Percentiles rank a stretch among this genome's conserved stretches.
phyloP scores from a whole-genome alignment of 2,797 vertebrate genomes.

The Valencia hispanica region DNA sequence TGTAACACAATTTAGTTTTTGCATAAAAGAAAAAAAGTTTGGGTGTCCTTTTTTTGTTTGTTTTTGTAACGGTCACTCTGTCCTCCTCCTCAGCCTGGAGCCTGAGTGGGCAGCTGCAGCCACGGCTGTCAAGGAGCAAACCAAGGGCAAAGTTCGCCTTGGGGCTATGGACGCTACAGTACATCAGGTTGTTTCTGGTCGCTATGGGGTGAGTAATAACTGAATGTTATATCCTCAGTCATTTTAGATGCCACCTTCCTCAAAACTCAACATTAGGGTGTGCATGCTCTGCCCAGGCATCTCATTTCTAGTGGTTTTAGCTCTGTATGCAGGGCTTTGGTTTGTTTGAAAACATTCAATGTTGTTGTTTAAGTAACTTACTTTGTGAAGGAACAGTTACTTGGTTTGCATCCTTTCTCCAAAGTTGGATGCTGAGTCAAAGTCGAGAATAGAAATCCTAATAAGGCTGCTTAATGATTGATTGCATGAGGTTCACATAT shows the following conservation, averaged over 20 bases:
- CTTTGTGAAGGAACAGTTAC: not conserved
- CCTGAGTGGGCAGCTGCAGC: conserved; percentile 97
- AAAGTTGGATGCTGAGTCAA: not conserved
- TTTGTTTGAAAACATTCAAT: not conserved
- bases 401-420: not conserved
- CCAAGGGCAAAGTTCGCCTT: conserved; percentile 92
- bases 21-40: too few relatives aligned
- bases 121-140: conserved; percentile 90
- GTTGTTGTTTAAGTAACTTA: not conserved
- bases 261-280: too few relatives aligned
- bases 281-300: not conserved
- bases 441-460: not conserved
- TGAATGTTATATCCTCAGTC: not conserved
- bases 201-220: conserved; percentile 88
- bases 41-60: not conserved
- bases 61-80: not conserved
- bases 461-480: not conserved
- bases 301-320: not conserved
- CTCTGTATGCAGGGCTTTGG: not conserved
- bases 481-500: not conserved
- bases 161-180: conserved; percentile 93
- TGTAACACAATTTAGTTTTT: not conserved
- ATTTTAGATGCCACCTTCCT: too few relatives aligned
- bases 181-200: conserved; percentile 86
- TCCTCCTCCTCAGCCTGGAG: conserved; percentile 82